A percentile compares a stretch with the other conserved stretches of the same genome.
These are phyloP conservation scores for Piaya cayana DNA, from an alignment of 2,113 vertebrate genomes.

Conservation along the genomic window DNA sequence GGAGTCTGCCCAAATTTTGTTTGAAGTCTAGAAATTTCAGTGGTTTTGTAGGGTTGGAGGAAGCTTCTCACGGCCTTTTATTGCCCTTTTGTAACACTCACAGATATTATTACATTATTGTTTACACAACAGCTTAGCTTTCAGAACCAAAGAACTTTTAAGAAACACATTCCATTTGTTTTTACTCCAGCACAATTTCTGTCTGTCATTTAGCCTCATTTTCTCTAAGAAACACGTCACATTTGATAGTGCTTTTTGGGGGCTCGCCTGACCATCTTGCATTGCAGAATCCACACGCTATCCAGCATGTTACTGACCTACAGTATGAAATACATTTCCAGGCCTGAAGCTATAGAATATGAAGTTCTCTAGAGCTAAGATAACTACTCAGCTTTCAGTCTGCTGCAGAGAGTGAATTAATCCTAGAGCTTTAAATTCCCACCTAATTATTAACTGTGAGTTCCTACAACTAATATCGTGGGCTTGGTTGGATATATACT, in stretches of 20 bases:
- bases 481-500: not conserved
- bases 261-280: not conserved
- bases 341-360: not conserved
- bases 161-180: not conserved
- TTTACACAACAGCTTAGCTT: slow-evolving; percentile 22
- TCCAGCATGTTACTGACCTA: no score
- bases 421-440: not conserved
- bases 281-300: not conserved
- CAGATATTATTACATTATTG: not conserved
- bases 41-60: not conserved
- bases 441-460: not conserved
- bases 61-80: slow-evolving; percentile 32
- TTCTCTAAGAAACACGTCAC: not conserved
- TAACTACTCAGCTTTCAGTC: not conserved
- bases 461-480: not conserved
- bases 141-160: not conserved
- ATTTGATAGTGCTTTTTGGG: not conserved
- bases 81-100: not conserved
- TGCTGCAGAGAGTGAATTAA: not conserved
- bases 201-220: not conserved
- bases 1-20: not conserved
- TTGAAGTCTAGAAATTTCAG: not conserved
- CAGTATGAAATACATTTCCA: not conserved
- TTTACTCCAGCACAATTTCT: not conserved
- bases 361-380: not conserved